Evolutionary conservation across 2,888 invertebrate genomes (phyloP), one percentile per base, ranked within the genome.

Genomic region (Chloroclystis v-ata): DNA sequence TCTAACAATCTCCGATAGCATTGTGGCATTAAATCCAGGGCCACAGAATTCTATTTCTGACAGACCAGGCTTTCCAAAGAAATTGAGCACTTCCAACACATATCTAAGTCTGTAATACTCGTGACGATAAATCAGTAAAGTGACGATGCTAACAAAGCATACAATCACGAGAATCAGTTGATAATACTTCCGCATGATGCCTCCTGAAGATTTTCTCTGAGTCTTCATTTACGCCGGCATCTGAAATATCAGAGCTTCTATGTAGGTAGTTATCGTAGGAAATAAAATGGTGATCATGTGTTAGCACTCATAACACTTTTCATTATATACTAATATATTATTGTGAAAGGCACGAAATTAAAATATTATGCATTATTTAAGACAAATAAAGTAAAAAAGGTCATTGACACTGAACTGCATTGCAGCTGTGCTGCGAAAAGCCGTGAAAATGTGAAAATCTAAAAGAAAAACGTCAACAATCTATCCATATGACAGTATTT

Each of bases 21-120:
- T 78, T 0, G 89, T 88, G 1, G 89, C 88, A 41, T 89, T 89
- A 41, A 89, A 85, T 28, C 88, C 83, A 1, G 87, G 82, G 2
- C 90, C 91, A 49, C 89, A 89, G 16, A 82, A 78, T 38, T 89
- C 86, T 7, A 89, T 84, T 71, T 89, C 82, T 0, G 85, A 83
- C 16, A 88, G 72, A 6, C 90, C 91, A 0, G 92, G 91, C 54
- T 91, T 91, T 0, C 96, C 95, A 68, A 96, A 96, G 69, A 95
- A 95, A 73, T 95, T 95, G 4, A 96, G 90, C 6, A 95, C 95
- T 81, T 95, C 94, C 9, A 96, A 75, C 0, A 96, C 95, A 78
- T 95, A 95, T 56, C 95, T 91, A 0, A 96, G 82, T 33, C 93
- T 91, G 71, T 94, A 94, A 67, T 96, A 96, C 75, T 96, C 95